Conservation (phyloP, 2,113 vertebrate genomes). For the Eretmochelys imbricata region DNA sequence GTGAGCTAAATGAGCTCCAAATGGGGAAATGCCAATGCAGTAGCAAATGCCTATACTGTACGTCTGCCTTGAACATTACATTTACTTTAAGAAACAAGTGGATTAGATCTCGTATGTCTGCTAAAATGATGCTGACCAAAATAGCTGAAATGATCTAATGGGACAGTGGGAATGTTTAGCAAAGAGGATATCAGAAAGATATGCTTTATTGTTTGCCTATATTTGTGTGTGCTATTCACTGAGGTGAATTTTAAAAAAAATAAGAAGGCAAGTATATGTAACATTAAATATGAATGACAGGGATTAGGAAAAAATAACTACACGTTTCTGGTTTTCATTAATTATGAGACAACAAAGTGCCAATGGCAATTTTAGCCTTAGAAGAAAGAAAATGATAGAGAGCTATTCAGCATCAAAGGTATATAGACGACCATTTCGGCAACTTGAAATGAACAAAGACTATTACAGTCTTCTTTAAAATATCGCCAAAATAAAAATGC, state of each 20-base stretch:
- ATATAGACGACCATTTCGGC: neutral
- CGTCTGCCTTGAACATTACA: neutral
- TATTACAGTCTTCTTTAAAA: neutral
- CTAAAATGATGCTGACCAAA: neutral
- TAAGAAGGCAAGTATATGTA: slow-evolving; percentile 26
- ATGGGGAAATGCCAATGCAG: neutral
- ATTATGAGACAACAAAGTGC: slow-evolving; percentile 50
- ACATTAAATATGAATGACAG: slow-evolving; percentile 38
- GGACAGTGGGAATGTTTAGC: neutral
- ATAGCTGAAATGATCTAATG: neutral
- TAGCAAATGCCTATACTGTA: neutral
- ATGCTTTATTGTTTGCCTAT: slow-evolving; percentile 2
- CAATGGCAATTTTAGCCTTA: slow-evolving; percentile 37
- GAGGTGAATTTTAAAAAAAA: slow-evolving; percentile 44
- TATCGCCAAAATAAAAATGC: slow-evolving; percentile 30
- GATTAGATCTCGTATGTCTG: neutral
- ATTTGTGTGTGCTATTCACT: slow-evolving; percentile 35
- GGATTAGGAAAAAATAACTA: slow-evolving; percentile 16
- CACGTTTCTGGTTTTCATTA: slow-evolving; percentile 41
- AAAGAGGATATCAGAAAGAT: neutral
- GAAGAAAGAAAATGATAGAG: slow-evolving; percentile 42
- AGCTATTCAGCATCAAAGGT: slow-evolving; percentile 9
- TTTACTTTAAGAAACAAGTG: neutral
- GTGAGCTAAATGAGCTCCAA: neutral
- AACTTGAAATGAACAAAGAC: slow-evolving; percentile 17